Base-by-base conservation (phyloP, 2,797 vertebrate species). In the Eulemur rubriventer region DNA sequence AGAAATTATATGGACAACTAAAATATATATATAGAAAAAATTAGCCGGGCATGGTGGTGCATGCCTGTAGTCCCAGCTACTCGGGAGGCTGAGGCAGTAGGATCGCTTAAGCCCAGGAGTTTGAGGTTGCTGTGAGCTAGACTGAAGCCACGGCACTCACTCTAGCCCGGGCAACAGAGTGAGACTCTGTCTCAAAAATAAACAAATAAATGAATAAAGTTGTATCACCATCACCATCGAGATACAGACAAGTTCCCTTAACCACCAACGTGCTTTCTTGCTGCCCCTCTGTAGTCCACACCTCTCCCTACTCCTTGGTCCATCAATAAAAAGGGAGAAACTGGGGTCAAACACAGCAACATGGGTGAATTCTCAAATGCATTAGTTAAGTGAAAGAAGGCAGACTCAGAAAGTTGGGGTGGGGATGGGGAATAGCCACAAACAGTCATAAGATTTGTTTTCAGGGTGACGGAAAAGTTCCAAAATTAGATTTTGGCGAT, bases 271-370 rank as follows among this genome's bases (percentile, higher is more conserved):
- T 28, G 43, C n/a, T 57, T 28, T 67, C 0, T 0, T 0, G 7
- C 13, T 48, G 13, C 0, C 22, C 8, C 61, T 46, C 20, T 38
- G 10, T 8, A 26, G 22, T 9, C 14, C 33, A 30, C 9, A 26
- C 43, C 43, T 78, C 26, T 33, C 55, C 5, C 14, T 1, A 24
- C 6, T 38, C 30, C 2, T 8, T 7, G 8, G 30, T 5, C 41
- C 30, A 20, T 57, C 7, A 61, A 28, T 7, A 69, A 22, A 78
- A 43, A 13, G 18, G 48, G 14, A 30, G 24, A 84, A 1, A 7
- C 0, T 1, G 14, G 18, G 6, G 30, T 30, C 20, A 28, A 0
- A 5, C 14, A 33, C 0, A 57, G 10, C 2, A 46, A 6, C 35
- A 4, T 0, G 24, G 70, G 8, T 2, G 38, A 26, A 9, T 17